Conservation (phyloP, 1,140 invertebrate species). For the Theocolax elegans region DNA sequence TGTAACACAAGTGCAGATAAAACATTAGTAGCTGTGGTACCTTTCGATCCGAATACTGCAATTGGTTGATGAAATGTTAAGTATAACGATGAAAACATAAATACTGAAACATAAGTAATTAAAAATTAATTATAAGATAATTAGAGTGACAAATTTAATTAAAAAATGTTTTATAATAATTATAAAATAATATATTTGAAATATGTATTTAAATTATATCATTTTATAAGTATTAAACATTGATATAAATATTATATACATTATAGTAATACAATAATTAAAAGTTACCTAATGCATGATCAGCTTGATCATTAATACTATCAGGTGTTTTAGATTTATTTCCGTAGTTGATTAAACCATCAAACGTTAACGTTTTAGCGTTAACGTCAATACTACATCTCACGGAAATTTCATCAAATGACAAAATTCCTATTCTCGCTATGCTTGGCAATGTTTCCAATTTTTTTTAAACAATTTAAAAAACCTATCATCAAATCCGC, state of each 20-base stretch:
- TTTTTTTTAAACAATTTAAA: conserved; percentile 38
- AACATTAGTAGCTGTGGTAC: conserved; percentile 31
- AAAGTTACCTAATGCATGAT: conserved; percentile 45
- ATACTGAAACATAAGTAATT: too few species aligned
- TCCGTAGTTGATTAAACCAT: conserved; percentile 33
- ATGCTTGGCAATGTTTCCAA: conserved; percentile 2
- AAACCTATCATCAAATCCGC: conserved; percentile 45
- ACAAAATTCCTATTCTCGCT: conserved; percentile 27
- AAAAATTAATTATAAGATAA: too few species aligned
- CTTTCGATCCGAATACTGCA: conserved; percentile 41
- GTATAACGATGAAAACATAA: conserved; percentile 42
- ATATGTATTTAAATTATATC: too few species aligned
- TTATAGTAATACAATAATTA: too few species aligned
- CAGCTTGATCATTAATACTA: conserved; percentile 30
- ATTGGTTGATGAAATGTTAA: conserved; percentile 41
- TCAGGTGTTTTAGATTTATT: background rate
- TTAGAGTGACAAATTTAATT: too few species aligned
- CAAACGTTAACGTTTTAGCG: conserved; percentile 22
- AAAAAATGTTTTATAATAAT: too few species aligned
- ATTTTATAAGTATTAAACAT: too few species aligned
- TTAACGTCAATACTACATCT: conserved; percentile 30
- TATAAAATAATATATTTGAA: too few species aligned
- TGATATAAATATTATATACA: too few species aligned
- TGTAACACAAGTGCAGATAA: conserved; percentile 45
- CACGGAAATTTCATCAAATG: conserved; percentile 33